Base-by-base conservation (phyloP, 1,140 invertebrate species). In the Ceratina calcarata region DNA sequence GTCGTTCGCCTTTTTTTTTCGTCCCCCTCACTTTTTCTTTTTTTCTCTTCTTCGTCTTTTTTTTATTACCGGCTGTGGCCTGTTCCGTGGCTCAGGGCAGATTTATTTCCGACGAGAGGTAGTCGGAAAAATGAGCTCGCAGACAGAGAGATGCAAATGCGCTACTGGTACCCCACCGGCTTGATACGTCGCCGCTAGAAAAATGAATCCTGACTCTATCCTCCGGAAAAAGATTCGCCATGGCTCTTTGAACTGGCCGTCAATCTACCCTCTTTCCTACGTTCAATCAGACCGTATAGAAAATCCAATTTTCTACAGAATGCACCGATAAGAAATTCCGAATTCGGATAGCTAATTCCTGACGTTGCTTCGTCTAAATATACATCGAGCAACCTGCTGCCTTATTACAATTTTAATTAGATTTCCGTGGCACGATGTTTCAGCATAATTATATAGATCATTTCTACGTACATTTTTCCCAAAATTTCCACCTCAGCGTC, bases 71-170 rank as follows among this genome's bases (percentile, higher is more conserved):
- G 45, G 24, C 61, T 58, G 69, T n/a, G 80, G 70, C 51, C 60
- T 81, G 66, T 78, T 78, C 75, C 67, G 53, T 55, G 61, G 71
- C 76, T 77, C 70, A 60, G 20, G 71, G 76, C 68, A 70, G 80
- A 85, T 82, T 85, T 80, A 80, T 75, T 82, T 80, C 51, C 80
- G 62, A 67, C 80, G 67, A 76, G 67, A 76, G 71, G 72, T 80
- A 70, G 70, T 79, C 65, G 71, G 73, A 72, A 85, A 78, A 82
- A 80, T 82, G 83, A 84, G 70, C 79, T 72, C 75, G 80, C 72
- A 71, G 72, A 81, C 80, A 79, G 80, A 79, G 75, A 61, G 78
- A 79, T 74, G 78, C 75, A 74, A 79, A 78, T 78, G 75, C 67
- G 67, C 51, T 65, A 57, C 67, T 66, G 18, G 61, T 57, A 57